Percentiles rank a stretch among this genome's conserved stretches.
phyloP scores from a whole-genome alignment of 1,140 invertebrate species.

The Listronotus oregonensis region DNA sequence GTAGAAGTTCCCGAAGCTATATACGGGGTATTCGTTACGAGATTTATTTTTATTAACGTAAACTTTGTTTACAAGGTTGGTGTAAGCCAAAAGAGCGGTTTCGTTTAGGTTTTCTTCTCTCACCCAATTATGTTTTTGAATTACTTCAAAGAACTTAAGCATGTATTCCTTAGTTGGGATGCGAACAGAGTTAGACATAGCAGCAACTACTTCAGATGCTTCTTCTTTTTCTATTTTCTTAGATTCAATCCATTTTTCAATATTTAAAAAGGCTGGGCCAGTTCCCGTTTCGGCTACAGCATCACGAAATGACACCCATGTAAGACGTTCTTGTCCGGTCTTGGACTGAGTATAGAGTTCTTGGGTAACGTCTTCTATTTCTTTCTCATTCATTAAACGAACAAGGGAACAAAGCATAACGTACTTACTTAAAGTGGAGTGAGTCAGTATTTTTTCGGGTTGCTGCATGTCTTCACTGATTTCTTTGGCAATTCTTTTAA shows the following conservation, averaged over 20 bases:
- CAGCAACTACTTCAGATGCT: slow-evolving; percentile 62
- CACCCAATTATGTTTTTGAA: slow-evolving; percentile 57
- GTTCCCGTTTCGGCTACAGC: slow-evolving; percentile 69
- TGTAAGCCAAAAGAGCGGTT: slow-evolving; percentile 62
- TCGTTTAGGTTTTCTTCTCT: slow-evolving; percentile 59
- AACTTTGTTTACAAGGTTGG: slow-evolving; percentile 62
- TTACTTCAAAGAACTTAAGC: slow-evolving; percentile 61
- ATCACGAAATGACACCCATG: slow-evolving; percentile 66
- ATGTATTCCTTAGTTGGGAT: slow-evolving; percentile 69
- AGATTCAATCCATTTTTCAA: slow-evolving; percentile 64
- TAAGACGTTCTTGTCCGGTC: slow-evolving; percentile 51
- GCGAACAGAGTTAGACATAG: slow-evolving; percentile 59
- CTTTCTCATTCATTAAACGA: slow-evolving; percentile 62
- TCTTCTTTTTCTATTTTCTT: slow-evolving; percentile 61
- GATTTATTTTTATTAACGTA: slow-evolving; percentile 62
- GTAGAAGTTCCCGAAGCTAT: slow-evolving; percentile 63
- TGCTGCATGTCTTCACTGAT: slow-evolving; percentile 64
- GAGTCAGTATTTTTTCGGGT: slow-evolving; percentile 60
- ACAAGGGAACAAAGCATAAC: slow-evolving; percentile 62
- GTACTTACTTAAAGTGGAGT: slow-evolving; percentile 66
- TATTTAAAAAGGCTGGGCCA: slow-evolving; percentile 64
- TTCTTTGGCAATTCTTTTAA: slow-evolving; percentile 60
- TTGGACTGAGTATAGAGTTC: slow-evolving; percentile 56
- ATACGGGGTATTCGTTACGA: slow-evolving; percentile 65
- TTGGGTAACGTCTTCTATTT: slow-evolving; percentile 47